Evolutionary conservation across 2,113 vertebrate genomes (phyloP).

Genomic region (Pionites leucogaster): DNA sequence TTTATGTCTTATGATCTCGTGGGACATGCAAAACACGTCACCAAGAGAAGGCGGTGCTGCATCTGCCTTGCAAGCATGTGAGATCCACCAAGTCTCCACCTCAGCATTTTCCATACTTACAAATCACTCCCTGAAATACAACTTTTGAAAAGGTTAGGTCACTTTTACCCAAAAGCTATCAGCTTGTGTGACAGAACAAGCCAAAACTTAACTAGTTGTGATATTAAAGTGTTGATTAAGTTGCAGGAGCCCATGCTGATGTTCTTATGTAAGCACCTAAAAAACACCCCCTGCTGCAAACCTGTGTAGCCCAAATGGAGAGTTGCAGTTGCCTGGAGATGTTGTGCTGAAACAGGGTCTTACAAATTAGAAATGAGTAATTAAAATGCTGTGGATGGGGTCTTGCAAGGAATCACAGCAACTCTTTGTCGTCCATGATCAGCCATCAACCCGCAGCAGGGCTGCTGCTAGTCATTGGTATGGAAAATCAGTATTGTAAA

Average conservation of each 20-base stretch:
- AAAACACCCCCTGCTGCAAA: background rate
- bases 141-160: background rate
- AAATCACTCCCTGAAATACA: background rate
- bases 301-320: background rate
- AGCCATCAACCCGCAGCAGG: background rate
- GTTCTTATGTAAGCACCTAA: background rate
- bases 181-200: background rate
- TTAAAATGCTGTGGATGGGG: background rate
- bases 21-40: background rate
- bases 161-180: background rate
- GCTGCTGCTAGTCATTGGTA: background rate
- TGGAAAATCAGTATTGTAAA: background rate
- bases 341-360: background rate
- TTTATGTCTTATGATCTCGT: fast-evolving
- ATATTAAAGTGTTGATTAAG: background rate
- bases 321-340: background rate
- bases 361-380: background rate
- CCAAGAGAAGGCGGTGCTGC: background rate
- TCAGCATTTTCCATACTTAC: background rate
- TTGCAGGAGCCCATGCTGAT: background rate
- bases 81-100: background rate
- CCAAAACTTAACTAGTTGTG: background rate
- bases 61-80: background rate
- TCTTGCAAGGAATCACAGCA: background rate
- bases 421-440: fast-evolving